Evolutionary conservation across 37 sponge, comb jelly and placozoan genomes (phyloP), one percentile per base, ranked within the genome.

Genomic region (Beroe ovata): DNA sequence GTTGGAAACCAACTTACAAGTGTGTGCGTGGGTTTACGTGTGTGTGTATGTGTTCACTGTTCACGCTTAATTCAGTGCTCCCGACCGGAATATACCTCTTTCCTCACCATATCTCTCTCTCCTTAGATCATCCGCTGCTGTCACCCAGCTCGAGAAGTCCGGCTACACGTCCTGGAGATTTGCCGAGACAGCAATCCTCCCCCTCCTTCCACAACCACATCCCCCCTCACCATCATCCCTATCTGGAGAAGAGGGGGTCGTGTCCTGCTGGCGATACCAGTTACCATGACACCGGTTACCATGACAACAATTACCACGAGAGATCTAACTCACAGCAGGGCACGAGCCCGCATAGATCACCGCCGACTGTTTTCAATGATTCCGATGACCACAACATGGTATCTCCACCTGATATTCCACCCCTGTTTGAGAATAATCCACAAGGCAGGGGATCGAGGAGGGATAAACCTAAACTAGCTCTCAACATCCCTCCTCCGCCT

Each of bases 361-460:
- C 54, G 6, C 54, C 54, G 6, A 11, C 54, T 16, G 11, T 11
- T 11, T 47, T 47, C 54, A 34, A 18, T 16, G 35, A 37, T 66
- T 37, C 25, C 16, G 16, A 32, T 34, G 36, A 14, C 8, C 25
- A 66, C 69, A 1, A 8, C 1, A n/a, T n/a, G n/a, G 32, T 30
- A 2, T 33, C 69, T 37, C 30, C 69, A 18, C 69, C 69, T 2
- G 69, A 66, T 33, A 66, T 66, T 16, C 69, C 69, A 37, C 69
- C 69, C 32, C 35, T 66, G 16, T 66, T 66, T 30, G 69, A 66
- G 3, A 66, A 26, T 37, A 66, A 66, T 66, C 16, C 30, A 18
- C 30, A 19, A 34, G 32, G 25, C 16, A 26, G 69, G 36, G 25
- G 32, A 34, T 66, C 69, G 4, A 66, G 69, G 30, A 66, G 35